These are phyloP conservation scores for Scaptomyza polygonia DNA, from an alignment of 2,888 invertebrate genomes.

Conservation along the genomic window DNA sequence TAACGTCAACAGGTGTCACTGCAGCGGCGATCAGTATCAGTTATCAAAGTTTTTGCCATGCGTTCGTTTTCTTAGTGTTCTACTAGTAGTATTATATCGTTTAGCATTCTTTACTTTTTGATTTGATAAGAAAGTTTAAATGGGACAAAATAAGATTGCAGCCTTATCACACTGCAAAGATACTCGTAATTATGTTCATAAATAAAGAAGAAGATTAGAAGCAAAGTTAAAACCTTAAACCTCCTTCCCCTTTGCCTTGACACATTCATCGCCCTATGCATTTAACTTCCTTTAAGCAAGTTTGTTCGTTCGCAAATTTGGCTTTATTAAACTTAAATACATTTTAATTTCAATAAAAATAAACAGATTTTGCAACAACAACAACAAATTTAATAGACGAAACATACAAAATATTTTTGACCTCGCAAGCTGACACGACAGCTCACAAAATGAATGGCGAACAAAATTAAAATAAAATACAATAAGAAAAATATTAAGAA, in stretches of 20 bases:
- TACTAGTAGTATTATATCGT: constrained; percentile 6
- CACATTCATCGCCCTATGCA: not conserved
- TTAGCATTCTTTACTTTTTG: constrained; percentile 8
- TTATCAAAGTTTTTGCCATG: not conserved
- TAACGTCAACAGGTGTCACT: constrained; percentile 12
- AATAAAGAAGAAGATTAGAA: too few relatives aligned
- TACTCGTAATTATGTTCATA: not conserved
- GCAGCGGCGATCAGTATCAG: not conserved
- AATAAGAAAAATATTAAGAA: constrained; percentile 27
- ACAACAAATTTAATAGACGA: constrained; percentile 38
- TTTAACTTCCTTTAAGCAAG: constrained; percentile 28
- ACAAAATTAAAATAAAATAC: constrained; percentile 31
- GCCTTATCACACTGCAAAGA: not conserved
- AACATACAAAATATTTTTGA: constrained; percentile 61
- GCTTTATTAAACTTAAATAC: constrained; percentile 73
- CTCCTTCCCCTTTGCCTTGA: not conserved
- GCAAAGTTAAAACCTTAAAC: not conserved
- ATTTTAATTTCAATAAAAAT: constrained; percentile 67
- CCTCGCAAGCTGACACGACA: constrained; percentile 79
- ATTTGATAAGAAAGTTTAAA: constrained; percentile 10
- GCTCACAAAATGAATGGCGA: constrained; percentile 51
- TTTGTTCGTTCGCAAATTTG: constrained; percentile 42
- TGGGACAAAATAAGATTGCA: constrained; percentile 6
- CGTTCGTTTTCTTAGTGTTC: too few relatives aligned
- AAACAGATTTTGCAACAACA: constrained; percentile 40